These are phyloP conservation scores for Ridgeia piscesae DNA, from an alignment of 1,140 invertebrate genomes.

Conservation along the genomic window DNA sequence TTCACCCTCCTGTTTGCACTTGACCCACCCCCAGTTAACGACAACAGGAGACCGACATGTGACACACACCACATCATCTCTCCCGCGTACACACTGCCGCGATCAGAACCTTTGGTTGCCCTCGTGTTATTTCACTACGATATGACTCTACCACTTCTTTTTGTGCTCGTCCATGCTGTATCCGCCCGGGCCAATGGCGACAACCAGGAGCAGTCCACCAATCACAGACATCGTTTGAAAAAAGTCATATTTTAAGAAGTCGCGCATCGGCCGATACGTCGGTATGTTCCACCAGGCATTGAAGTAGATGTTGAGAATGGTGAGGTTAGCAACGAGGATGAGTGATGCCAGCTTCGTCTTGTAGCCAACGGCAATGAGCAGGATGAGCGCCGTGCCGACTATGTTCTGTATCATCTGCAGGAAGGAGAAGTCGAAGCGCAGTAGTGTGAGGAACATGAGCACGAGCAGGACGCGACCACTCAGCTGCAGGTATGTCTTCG, in stretches of 20 bases:
- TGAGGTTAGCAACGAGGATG: conserved; percentile 86
- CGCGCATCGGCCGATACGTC: conserved; percentile 89
- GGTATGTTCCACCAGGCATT: conserved; percentile 98
- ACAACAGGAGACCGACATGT: background rate
- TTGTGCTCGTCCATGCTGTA: conserved; percentile 99
- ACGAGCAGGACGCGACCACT: conserved; percentile 93
- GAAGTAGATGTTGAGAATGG: conserved; percentile 91
- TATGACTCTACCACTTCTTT: conserved; percentile 63
- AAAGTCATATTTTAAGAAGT: conserved; percentile 99
- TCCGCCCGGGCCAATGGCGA: conserved; percentile 95
- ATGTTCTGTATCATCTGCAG: conserved; percentile 83
- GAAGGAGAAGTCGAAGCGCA: conserved; percentile 76
- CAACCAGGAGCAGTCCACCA: conserved; percentile 97
- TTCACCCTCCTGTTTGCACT: background rate
- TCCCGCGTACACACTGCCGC: background rate
- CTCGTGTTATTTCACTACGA: background rate
- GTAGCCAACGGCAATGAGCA: conserved; percentile 87
- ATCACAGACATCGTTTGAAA: conserved; percentile 99
- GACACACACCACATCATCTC: background rate
- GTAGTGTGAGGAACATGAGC: conserved; percentile 97
- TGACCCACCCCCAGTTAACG: background rate
- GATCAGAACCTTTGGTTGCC: background rate
- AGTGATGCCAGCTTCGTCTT: conserved; percentile 93
- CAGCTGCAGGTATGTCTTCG: conserved; percentile 95
- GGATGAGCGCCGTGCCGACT: conserved; percentile 90